Conservation (phyloP, 2,113 vertebrate genomes). For the Cranoglanis bouderius region DNA sequence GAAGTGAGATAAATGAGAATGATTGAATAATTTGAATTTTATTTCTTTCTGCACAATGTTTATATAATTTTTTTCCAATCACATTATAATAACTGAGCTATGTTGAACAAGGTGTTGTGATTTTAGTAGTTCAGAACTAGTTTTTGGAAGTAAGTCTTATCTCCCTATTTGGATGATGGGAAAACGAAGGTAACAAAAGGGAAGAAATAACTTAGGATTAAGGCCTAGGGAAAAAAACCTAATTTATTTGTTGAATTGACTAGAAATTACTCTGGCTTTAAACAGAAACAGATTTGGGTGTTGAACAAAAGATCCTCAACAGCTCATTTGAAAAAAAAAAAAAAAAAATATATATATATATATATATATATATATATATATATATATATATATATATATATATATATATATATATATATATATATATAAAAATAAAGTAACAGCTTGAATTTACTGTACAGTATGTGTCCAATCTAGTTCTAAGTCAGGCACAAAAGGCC, state of each 20-base stretch:
- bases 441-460: slow-evolving; percentile 50
- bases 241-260: slow-evolving; percentile 73
- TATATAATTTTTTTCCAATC: not conserved
- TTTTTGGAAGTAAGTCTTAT: slow-evolving; percentile 38
- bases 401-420: too few relatives aligned
- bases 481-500: slow-evolving; percentile 43
- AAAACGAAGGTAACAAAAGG: slow-evolving; percentile 63
- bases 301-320: slow-evolving; percentile 58
- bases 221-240: slow-evolving; percentile 11
- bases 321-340: slow-evolving; percentile 62
- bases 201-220: slow-evolving; percentile 47
- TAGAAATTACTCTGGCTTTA: slow-evolving; percentile 65
- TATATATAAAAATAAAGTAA: not conserved
- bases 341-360: too few relatives aligned
- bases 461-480: slow-evolving; percentile 54
- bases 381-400: too few relatives aligned
- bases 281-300: slow-evolving; percentile 58
- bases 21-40: not conserved
- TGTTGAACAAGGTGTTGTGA: not conserved
- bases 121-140: slow-evolving; percentile 37
- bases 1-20: not conserved
- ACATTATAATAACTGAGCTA: not conserved
- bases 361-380: too few relatives aligned
- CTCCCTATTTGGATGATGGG: slow-evolving; percentile 35
- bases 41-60: not conserved